Conservation (phyloP, 2,797 vertebrate genomes). For the Darevskia mixta region DNA sequence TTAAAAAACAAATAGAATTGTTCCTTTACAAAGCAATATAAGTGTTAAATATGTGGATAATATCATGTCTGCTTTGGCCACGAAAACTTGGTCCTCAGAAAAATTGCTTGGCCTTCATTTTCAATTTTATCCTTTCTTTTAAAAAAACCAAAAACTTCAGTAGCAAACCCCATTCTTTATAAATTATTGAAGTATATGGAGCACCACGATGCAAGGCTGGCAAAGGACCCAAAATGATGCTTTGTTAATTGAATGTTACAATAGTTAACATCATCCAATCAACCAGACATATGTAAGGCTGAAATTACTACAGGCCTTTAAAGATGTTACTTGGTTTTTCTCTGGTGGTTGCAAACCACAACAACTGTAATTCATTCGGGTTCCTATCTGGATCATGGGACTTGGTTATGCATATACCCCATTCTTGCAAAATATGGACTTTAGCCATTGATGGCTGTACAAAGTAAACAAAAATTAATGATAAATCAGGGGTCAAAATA, state of each 20-base stretch:
- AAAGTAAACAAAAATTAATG: background rate
- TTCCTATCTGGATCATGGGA: accelerated
- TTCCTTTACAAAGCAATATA: background rate
- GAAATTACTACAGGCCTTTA: background rate
- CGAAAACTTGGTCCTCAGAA: background rate
- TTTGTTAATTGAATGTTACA: background rate
- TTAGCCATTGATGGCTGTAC: background rate
- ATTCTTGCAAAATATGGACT: background rate
- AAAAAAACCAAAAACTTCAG: slow-evolving; percentile 26
- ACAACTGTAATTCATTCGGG: background rate
- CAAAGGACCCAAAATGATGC: slow-evolving; percentile 27
- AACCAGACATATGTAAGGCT: background rate
- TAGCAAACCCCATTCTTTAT: slow-evolving; percentile 66
- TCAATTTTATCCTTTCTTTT: slow-evolving; percentile 1
- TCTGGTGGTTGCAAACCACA: background rate
- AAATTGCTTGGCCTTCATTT: accelerated
- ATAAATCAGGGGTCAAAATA: background rate
- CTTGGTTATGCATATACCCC: background rate
- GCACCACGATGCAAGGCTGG: slow-evolving; percentile 51
- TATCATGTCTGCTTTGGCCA: background rate
- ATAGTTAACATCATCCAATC: background rate
- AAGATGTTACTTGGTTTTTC: background rate
- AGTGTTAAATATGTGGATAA: background rate
- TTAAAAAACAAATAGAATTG: too few relatives aligned
- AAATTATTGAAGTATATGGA: slow-evolving; percentile 27